phyloP scores from a whole-genome alignment of 2,797 vertebrate genomes.

The Aulostomus chinensis region DNA sequence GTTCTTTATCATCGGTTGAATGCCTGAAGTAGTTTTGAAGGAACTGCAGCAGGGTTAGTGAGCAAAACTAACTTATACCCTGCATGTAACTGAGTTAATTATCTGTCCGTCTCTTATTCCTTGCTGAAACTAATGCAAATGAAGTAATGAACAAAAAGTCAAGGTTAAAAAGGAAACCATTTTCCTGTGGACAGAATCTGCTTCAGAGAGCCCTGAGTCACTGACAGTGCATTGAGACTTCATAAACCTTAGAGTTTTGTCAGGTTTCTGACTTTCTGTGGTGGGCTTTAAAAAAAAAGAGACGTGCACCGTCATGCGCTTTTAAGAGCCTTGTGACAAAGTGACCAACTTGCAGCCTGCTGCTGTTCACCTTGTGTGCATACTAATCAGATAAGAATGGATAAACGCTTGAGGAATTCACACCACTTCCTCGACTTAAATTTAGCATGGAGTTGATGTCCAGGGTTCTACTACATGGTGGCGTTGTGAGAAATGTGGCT shows the following conservation, averaged over 20 bases:
- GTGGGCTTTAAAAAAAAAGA: not conserved
- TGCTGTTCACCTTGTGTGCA: constrained; percentile 5
- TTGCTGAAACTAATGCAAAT: no score
- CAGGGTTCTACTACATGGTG: no score
- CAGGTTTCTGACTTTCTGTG: constrained; percentile 12
- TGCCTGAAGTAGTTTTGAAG: not conserved
- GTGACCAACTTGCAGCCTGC: not conserved
- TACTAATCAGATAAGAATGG: constrained; percentile 43
- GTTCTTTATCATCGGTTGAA: not conserved
- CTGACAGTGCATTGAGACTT: constrained; percentile 25
- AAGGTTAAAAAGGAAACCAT: no score
- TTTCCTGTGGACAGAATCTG: not conserved
- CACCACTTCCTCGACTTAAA: constrained; percentile 17
- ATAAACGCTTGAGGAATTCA: constrained; percentile 47
- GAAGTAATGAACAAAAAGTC: no score
- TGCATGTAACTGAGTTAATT: no score
- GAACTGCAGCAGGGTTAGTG: not conserved
- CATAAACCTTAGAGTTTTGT: not conserved
- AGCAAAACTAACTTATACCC: no score
- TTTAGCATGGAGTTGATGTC: no score
- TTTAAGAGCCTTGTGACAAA: not conserved
- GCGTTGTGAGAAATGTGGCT: no score
- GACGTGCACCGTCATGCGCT: constrained; percentile 19
- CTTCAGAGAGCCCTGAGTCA: constrained; percentile 13
- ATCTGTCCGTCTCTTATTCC: no score